A percentile compares a stretch with the other conserved stretches of the same genome.
phyloP scores from a whole-genome alignment of 2,113 vertebrate species.

The Hypomesus transpacificus region DNA sequence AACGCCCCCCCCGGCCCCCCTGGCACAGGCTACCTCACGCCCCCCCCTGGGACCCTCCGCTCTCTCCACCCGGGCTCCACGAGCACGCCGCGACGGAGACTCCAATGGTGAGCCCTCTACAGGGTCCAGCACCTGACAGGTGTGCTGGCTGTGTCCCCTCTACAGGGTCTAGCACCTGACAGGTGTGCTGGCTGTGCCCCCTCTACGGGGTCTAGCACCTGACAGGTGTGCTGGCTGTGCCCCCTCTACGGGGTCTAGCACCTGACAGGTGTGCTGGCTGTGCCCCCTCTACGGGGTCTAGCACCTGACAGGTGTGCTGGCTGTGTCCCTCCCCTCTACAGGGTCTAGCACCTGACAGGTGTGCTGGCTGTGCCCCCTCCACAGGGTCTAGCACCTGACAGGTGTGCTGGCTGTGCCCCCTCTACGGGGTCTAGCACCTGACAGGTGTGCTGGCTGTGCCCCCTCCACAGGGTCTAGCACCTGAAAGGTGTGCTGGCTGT shows the following conservation, averaged over 20 bases:
- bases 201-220: neutral
- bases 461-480: neutral
- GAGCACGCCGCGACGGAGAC: slow-evolving; percentile 82
- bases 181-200: neutral
- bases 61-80: slow-evolving; percentile 62
- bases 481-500: neutral
- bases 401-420: neutral
- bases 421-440: neutral
- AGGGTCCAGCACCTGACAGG: neutral
- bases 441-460: neutral
- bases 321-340: neutral
- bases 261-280: neutral
- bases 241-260: neutral
- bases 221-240: neutral
- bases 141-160: neutral
- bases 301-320: neutral
- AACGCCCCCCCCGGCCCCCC: slow-evolving; percentile 76
- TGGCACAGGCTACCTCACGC: slow-evolving; percentile 73
- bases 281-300: neutral
- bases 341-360: neutral
- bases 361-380: neutral
- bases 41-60: slow-evolving; percentile 64
- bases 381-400: neutral
- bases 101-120: slow-evolving; percentile 67
- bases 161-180: neutral